These are phyloP conservation scores for Antheraea yamamai DNA, from an alignment of 2,888 invertebrate species.

Conservation along the genomic window DNA sequence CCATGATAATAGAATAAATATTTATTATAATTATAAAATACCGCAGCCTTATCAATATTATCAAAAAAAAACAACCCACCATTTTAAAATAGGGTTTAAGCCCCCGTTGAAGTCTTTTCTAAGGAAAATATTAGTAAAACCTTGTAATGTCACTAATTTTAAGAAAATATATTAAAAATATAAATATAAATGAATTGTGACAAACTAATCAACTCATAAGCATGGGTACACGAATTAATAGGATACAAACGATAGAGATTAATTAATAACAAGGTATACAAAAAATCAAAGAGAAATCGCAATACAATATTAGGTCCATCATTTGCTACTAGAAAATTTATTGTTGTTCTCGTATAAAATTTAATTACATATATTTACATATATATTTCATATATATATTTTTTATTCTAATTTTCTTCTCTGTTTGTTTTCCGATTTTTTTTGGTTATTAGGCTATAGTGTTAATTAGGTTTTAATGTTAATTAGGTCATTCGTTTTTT, in stretches of 20 bases:
- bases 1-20: background rate
- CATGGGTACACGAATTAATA: background rate
- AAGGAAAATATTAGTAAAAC: background rate
- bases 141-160: background rate
- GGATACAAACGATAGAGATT: background rate
- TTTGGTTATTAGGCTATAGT: too few relatives aligned
- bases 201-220: background rate
- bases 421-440: too few relatives aligned
- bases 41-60: background rate
- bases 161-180: background rate
- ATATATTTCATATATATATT: too few relatives aligned
- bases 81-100: background rate
- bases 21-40: background rate
- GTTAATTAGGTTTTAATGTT: too few relatives aligned
- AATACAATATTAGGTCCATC: background rate
- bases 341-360: too few relatives aligned
- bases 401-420: too few relatives aligned
- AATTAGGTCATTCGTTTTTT: too few relatives aligned
- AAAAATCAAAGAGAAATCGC: background rate
- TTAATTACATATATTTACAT: too few relatives aligned
- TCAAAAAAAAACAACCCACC: background rate
- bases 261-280: background rate
- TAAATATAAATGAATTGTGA: background rate
- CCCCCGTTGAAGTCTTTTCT: constrained; percentile 24
- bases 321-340: too few relatives aligned